Base-by-base conservation (phyloP, 2,888 invertebrate genomes). In the Chloroclysta siterata region DNA sequence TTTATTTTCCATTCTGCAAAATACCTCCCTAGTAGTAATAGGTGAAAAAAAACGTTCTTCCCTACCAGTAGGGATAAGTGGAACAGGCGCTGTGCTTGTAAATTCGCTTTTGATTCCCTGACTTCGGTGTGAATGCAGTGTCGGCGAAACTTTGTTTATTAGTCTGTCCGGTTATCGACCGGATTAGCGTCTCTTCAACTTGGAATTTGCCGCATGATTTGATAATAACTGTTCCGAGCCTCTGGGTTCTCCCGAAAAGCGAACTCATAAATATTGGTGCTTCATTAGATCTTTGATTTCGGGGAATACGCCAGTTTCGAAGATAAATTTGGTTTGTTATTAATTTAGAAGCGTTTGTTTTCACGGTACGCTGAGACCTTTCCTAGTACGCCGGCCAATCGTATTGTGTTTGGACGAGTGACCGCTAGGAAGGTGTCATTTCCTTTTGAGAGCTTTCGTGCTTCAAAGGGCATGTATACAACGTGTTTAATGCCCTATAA, bases 171-270 rank as follows among this genome's bases (percentile, higher is more conserved):
- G 68, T 63, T 74, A 75, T 76, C 65, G 69, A 74, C 70, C 68
- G 69, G 63, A 66, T 72, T 56, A 72, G 58, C 52, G 67, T 63
- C 61, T 65, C 51, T 57, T 65, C 60, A 75, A 71, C 66, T 72
- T 63, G 15, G 53, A 69, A 72, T 69, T 69, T 68, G 63, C 71
- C 68, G 69, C 70, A 54, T 73, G 69, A 78, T 78, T 72, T 72
- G 76, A 78, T 74, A 75, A 77, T 72, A 71, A 66, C 68, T 52
- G 57, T 28, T 65, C 56, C 22, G 58, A 47, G 56, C 47, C 55
- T 36, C 33, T n/a, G 62, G 55, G 52, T 42, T 54, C 51, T 54
- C 51, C 13, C 42, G 42, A 65, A 53, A 58, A n/a, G 42, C 42
- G 42, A 58, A 55, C 29, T 56, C 52, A 64, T 52, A 56, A 66